Conservation (phyloP, 2,797 vertebrate genomes). For the Hozukius guyotensis region DNA sequence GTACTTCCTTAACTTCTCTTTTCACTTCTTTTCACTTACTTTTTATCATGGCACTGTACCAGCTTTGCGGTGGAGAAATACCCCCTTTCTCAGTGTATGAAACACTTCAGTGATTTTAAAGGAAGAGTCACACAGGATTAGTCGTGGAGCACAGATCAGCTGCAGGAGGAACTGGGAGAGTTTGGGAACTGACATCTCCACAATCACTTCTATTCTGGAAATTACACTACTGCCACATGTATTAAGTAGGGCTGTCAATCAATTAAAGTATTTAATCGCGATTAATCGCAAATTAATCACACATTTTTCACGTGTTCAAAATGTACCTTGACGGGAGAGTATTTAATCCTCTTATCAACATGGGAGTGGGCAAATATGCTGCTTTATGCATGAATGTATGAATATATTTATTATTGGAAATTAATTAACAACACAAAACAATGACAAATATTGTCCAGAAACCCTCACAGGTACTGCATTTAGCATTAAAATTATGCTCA, state of each 20-base stretch:
- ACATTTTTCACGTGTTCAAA: too few species aligned
- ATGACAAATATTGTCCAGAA: too few species aligned
- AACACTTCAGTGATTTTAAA: constrained; percentile 19
- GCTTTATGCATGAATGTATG: too few species aligned
- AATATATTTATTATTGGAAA: too few species aligned
- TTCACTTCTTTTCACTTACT: neutral
- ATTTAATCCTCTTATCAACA: too few species aligned
- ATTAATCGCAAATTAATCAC: too few species aligned
- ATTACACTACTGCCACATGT: neutral
- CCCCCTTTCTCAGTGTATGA: neutral
- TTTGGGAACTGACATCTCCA: neutral
- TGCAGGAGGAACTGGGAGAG: neutral
- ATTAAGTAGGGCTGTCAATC: neutral
- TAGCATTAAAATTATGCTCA: too few species aligned
- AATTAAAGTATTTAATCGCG: too few species aligned
- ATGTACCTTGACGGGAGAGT: too few species aligned
- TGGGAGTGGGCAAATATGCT: too few species aligned
- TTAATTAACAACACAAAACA: too few species aligned
- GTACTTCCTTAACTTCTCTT: neutral
- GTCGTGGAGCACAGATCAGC: neutral
- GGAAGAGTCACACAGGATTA: constrained; percentile 3
- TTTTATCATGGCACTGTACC: neutral
- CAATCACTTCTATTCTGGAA: neutral
- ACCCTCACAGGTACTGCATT: too few species aligned
- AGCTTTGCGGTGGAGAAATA: neutral